Evolutionary conservation across 2,113 vertebrate species (phyloP).

Genomic region (Nothocercus nigrocapillus): DNA sequence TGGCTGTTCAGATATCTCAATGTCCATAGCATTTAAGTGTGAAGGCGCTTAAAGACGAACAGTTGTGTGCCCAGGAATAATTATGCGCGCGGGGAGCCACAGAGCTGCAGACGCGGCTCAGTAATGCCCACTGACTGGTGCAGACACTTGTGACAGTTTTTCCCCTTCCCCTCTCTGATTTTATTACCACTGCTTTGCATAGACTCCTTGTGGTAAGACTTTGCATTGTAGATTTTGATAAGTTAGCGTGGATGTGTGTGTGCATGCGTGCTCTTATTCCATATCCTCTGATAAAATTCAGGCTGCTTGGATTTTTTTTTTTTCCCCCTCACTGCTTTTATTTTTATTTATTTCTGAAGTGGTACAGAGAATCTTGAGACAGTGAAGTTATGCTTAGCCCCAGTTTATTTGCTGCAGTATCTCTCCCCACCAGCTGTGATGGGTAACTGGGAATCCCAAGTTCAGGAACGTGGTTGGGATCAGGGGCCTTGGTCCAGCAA

Average conservation of each 20-base stretch:
- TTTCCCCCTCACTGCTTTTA: not conserved
- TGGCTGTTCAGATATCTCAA: slow-evolving; percentile 8
- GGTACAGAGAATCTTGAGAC: not conserved
- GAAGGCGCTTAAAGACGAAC: slow-evolving; percentile 14
- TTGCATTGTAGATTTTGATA: slow-evolving; percentile 46
- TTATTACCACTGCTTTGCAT: slow-evolving; percentile 54
- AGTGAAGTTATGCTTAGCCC: not conserved
- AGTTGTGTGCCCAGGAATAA: not conserved
- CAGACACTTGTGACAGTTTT: not conserved
- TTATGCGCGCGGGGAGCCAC: not conserved
- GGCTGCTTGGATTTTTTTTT: not conserved
- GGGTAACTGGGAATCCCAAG: slow-evolving; percentile 46
- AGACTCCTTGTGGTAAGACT: slow-evolving; percentile 75
- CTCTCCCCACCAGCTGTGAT: slow-evolving; percentile 14
- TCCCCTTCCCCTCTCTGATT: slow-evolving; percentile 19
- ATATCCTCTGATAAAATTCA: not conserved
- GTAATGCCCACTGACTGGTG: slow-evolving; percentile 38
- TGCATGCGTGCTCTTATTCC: not conserved
- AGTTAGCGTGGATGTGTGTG: not conserved
- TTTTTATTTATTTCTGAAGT: not conserved
- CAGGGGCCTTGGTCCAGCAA: slow-evolving; percentile 48
- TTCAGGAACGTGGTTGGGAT: slow-evolving; percentile 64
- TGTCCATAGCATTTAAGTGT: slow-evolving; percentile 20
- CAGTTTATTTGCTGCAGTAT: slow-evolving; percentile 2
- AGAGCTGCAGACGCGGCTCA: slow-evolving; percentile 11